phyloP scores from a whole-genome alignment of 2,113 vertebrate species.

The Alces alces region DNA sequence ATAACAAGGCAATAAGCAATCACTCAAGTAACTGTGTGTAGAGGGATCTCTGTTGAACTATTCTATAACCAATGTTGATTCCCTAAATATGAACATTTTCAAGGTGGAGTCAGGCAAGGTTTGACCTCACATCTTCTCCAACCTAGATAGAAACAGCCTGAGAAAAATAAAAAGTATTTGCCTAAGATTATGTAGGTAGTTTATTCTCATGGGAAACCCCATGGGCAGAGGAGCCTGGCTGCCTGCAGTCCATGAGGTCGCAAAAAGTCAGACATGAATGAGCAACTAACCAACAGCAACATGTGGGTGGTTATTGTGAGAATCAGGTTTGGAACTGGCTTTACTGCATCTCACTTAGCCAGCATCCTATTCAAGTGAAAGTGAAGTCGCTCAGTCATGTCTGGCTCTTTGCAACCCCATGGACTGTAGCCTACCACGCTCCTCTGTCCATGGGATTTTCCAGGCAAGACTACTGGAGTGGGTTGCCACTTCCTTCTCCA shows the following conservation, averaged over 20 bases:
- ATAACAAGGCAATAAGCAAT: not conserved
- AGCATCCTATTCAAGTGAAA: not conserved
- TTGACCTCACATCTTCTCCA: not conserved
- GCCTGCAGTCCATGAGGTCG: not conserved
- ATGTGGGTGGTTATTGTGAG: not conserved
- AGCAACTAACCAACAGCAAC: not conserved
- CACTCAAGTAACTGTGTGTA: not conserved
- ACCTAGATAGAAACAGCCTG: not conserved
- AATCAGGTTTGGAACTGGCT: not conserved
- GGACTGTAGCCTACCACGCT: no score
- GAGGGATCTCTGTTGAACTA: not conserved
- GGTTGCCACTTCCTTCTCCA: no score
- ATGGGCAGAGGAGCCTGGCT: not conserved
- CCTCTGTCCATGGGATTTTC: no score
- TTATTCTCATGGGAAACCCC: not conserved
- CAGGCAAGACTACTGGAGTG: no score
- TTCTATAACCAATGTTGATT: not conserved
- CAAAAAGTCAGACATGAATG: not conserved
- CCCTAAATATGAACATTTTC: not conserved
- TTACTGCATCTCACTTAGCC: not conserved
- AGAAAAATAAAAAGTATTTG: not conserved
- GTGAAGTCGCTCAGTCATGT: no score
- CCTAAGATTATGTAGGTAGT: not conserved
- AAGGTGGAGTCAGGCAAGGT: not conserved
- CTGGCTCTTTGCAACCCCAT: no score